Evolutionary conservation across 2,888 invertebrate genomes (phyloP), one percentile per base, ranked within the genome.

Genomic region (Lapara coniferarum): DNA sequence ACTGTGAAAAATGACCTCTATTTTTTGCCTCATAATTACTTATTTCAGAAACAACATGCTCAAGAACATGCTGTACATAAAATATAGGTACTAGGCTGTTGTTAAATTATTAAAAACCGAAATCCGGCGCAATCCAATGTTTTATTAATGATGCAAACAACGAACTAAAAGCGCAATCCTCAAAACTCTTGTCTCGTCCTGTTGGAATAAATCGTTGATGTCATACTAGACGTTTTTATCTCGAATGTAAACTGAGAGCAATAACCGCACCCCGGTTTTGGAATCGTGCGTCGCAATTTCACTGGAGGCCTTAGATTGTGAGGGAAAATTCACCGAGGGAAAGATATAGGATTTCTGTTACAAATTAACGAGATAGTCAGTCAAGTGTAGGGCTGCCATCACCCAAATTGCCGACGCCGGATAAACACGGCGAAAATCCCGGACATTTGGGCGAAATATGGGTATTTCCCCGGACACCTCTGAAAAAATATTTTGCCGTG

Each of bases 291-390:
- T 76, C 77, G 83, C 81, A 81, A 85, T 85, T 82, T 82, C 78
- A 77, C 71, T 68, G 76, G 75, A 66, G 57, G 74, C 70, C 77
- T 77, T 75, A 75, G 75, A 82, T 81, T 82, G 80, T 72, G 84
- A 79, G 82, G 80, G 74, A 75, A 85, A 79, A 85, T 83, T 85
- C 79, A 81, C 81, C 75, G 79, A 81, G 71, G 74, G 74, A 76
- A 74, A 74, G 75, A 82, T 82, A 81, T 82, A 79, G 81, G 84
- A 85, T 85, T 86, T 87, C 83, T 81, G 87, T 89, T 86, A 87
- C 88, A 88, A 90, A 92, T 92, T 92, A 92, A 91, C 87, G 86
- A 88, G 85, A 78, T 78, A 89, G 89, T 90, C 90, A 89, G 88
- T 91, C 89, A 91, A 86, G 86, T 89, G 90, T 90, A n/a, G n/a